Evolutionary conservation across 2,888 invertebrate genomes (phyloP), one percentile per base, ranked within the genome.

Genomic region (Temnothorax ravouxi): DNA sequence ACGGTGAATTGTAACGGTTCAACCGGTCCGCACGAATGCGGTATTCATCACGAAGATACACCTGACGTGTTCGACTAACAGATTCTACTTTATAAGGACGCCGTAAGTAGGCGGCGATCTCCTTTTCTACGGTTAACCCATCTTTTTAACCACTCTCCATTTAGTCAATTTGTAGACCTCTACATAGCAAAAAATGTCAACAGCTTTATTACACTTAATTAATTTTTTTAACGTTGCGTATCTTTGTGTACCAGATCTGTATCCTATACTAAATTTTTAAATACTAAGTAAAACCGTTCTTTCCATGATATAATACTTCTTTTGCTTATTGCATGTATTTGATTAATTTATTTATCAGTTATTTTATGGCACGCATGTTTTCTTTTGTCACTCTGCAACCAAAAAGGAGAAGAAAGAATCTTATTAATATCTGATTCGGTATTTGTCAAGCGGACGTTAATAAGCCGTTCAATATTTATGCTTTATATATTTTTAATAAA

Each of bases 1-100:
- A 56, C 25, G 56, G 56, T 25, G 56, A 29, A 61, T 61, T 61
- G 59, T 61, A 88, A 88, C 88, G 88, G 88, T 88, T 89, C 86
- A 82, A 88, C 79, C 88, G 84, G 84, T 85, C 88, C 84, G 84
- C 83, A 75, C 84, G 86, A 69, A 85, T 85, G 83, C 87, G 75
- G 83, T 79, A 86, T 80, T 84, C 86, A 83, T 86, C 79, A 72
- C 81, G 83, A 72, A 80, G 85, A 86, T 84, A 84, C 86, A 87
- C 85, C 88, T 88, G 85, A 81, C 84, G 74, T 67, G 59, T 69
- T 50, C 50, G 79, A 72, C 67, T 74, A 71, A n/a, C 62, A 56
- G 61, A 71, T 59, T 69, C 25, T 67, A 47, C 64, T 29, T 71
- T 56, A 74, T 64, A 86, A 83, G 59, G 76, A 84, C 25, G 15